Evolutionary conservation across 1,140 invertebrate species (phyloP).

Genomic region (Pentalonia nigronervosa): DNA sequence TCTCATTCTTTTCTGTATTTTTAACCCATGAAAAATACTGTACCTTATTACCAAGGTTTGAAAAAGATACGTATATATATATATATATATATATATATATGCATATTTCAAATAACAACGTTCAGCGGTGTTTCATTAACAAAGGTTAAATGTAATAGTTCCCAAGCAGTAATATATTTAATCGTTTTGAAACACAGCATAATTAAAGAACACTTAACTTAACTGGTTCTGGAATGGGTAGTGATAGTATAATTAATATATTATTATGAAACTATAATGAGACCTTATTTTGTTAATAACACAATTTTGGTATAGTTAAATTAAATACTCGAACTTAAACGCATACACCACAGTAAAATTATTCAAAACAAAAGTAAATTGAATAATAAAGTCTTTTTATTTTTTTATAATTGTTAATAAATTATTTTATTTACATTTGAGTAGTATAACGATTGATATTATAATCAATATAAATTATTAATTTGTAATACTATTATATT

Average conservation of each 20-base stretch:
- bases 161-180: background rate
- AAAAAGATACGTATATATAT: background rate
- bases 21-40: too few species aligned
- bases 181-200: background rate
- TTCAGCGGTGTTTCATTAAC: background rate
- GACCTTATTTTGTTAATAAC: background rate
- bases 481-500: too few species aligned
- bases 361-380: background rate
- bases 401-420: background rate
- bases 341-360: background rate
- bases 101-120: background rate
- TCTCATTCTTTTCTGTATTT: background rate
- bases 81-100: background rate
- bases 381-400: background rate
- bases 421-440: background rate
- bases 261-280: background rate
- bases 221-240: background rate
- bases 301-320: background rate
- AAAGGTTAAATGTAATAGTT: background rate
- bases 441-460: background rate
- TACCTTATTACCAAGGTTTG: background rate
- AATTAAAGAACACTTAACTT: background rate
- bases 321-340: background rate
- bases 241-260: background rate
- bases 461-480: background rate